Evolutionary conservation across 2,888 invertebrate genomes (phyloP).

Genomic region (Gymnocheta viridis): DNA sequence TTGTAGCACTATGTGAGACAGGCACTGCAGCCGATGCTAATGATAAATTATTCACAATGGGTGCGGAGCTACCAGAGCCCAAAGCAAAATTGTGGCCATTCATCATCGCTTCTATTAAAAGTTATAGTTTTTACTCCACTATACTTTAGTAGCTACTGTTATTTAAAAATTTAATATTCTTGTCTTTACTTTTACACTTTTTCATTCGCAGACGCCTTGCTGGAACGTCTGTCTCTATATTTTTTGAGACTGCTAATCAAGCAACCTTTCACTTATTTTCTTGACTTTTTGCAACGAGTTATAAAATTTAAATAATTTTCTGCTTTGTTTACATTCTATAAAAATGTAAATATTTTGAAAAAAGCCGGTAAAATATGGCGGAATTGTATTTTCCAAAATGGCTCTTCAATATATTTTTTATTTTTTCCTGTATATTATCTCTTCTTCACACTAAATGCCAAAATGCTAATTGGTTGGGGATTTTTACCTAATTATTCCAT

Average conservation of each 20-base stretch:
- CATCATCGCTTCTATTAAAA: constrained; percentile 43
- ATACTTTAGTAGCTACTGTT: constrained; percentile 2
- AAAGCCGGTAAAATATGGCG: constrained; percentile 81
- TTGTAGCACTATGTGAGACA: constrained; percentile 71
- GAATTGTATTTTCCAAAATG: constrained; percentile 80
- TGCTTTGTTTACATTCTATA: constrained; percentile 71
- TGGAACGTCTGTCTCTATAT: constrained; percentile 47
- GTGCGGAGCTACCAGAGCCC: constrained; percentile 69
- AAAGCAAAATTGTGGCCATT: constrained; percentile 74
- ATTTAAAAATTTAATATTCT: constrained; percentile 32
- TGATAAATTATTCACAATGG: constrained; percentile 78
- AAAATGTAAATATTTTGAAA: constrained; percentile 80
- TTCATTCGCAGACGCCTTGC: constrained; percentile 59
- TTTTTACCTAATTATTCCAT: constrained; percentile 14
- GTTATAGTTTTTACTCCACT: background rate
- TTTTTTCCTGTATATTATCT: constrained; percentile 69
- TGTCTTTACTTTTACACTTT: constrained; percentile 33
- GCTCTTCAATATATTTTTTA: constrained; percentile 71
- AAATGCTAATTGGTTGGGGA: constrained; percentile 45
- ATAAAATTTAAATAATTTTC: constrained; percentile 49
- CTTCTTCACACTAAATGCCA: constrained; percentile 55
- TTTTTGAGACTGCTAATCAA: constrained; percentile 32
- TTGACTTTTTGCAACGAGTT: constrained; percentile 12
- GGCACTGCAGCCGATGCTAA: constrained; percentile 78
- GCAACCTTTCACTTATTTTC: constrained; percentile 56